Conservation (phyloP, 2,888 invertebrate species). For the Germaria angustata region DNA sequence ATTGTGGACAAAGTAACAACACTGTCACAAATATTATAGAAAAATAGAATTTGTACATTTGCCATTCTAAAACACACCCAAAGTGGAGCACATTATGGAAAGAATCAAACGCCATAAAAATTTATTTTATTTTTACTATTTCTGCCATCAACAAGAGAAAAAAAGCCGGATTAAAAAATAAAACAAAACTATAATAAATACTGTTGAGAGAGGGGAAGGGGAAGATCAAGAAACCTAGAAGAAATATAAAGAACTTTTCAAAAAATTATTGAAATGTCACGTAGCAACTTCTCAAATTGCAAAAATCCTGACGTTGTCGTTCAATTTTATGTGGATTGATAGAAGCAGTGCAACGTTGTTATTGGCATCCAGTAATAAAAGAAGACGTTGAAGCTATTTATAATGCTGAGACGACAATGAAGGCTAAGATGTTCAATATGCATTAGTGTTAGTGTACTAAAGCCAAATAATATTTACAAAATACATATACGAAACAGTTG, state of each 20-base stretch:
- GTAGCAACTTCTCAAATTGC: constrained; percentile 80
- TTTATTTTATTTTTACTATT: constrained; percentile 46
- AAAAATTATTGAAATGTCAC: constrained; percentile 79
- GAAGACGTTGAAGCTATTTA: constrained; percentile 31
- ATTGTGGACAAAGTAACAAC: constrained; percentile 76
- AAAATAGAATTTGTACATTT: constrained; percentile 43
- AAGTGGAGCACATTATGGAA: constrained; percentile 48
- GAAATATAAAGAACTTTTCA: constrained; percentile 75
- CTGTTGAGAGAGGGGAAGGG: background rate
- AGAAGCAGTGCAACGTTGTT: constrained; percentile 71
- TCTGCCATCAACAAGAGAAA: constrained; percentile 18
- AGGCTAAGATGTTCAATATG: constrained; percentile 32
- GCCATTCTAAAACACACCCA: constrained; percentile 14
- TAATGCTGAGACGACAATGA: constrained; percentile 32
- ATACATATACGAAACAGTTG: constrained; percentile 7
- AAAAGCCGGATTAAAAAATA: constrained; percentile 12
- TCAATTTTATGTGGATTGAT: constrained; percentile 79
- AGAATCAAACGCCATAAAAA: constrained; percentile 59
- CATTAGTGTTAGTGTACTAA: constrained; percentile 41
- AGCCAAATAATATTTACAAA: constrained; percentile 58
- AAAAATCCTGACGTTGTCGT: constrained; percentile 79
- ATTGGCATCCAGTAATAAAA: constrained; percentile 55
- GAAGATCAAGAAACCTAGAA: constrained; percentile 45
- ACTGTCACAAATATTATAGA: constrained; percentile 76
- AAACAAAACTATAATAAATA: constrained; percentile 46